Evolutionary conservation across 2,888 invertebrate genomes (phyloP).

Genomic region (Lamproptera curius): DNA sequence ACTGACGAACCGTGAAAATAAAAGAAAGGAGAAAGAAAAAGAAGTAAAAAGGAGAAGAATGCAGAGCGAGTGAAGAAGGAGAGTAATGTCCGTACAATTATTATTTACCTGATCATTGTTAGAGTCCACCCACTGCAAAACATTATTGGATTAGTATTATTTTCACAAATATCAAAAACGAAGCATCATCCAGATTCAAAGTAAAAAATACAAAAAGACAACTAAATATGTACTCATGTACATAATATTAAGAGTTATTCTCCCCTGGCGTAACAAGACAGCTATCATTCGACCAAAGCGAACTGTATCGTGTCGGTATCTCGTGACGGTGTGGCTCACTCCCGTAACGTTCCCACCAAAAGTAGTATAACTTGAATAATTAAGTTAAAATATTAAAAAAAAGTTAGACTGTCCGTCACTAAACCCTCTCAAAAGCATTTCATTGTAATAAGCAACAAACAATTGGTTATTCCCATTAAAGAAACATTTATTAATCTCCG

Average conservation of each 20-base stretch:
- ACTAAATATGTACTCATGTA: constrained; percentile 20
- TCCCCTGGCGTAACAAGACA: too few relatives aligned
- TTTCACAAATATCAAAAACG: constrained; percentile 49
- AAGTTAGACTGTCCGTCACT: too few relatives aligned
- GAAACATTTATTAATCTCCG: not conserved
- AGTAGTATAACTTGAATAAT: too few relatives aligned
- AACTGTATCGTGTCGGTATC: too few relatives aligned
- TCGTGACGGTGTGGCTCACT: too few relatives aligned
- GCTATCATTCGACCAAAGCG: too few relatives aligned
- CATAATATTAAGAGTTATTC: too few relatives aligned
- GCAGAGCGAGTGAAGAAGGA: constrained; percentile 7
- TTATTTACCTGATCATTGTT: constrained; percentile 81
- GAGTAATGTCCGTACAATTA: constrained; percentile 30
- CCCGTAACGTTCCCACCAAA: too few relatives aligned
- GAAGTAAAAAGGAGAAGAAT: not conserved
- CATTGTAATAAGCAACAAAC: constrained; percentile 31
- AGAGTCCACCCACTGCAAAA: constrained; percentile 83
- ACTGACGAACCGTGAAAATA: not conserved
- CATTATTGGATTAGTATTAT: constrained; percentile 71
- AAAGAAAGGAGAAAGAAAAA: constrained; percentile 5
- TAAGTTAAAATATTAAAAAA: too few relatives aligned
- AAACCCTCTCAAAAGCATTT: constrained; percentile 74
- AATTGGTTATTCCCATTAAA: not conserved
- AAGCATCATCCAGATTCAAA: constrained; percentile 17
- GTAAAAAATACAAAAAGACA: constrained; percentile 28